phyloP scores from a whole-genome alignment of 2,113 vertebrate genomes.

The Macrotis lagotis region DNA sequence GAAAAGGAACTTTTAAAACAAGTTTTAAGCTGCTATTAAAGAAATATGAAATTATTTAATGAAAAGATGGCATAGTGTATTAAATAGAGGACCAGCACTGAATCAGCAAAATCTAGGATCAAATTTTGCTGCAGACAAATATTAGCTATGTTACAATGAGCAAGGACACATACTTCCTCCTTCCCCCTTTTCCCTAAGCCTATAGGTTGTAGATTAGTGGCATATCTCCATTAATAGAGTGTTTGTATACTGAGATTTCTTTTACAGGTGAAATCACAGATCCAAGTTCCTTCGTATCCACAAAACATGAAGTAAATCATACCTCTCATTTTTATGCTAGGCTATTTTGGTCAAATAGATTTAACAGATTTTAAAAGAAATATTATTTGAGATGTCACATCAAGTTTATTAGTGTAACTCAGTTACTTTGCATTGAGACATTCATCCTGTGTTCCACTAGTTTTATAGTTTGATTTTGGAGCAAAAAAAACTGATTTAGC shows the following conservation, averaged over 20 bases:
- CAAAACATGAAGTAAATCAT: not conserved
- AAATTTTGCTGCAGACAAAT: not conserved
- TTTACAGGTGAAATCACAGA: not conserved
- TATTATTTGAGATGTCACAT: not conserved
- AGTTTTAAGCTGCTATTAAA: not conserved
- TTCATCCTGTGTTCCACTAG: constrained; percentile 5
- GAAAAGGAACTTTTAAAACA: not conserved
- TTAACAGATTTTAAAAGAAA: not conserved
- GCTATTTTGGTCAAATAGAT: not conserved
- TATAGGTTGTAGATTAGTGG: not conserved
- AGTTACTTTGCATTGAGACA: not conserved
- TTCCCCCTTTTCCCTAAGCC: not conserved
- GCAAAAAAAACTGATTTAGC: constrained; percentile 15
- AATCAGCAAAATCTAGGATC: not conserved
- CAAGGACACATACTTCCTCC: not conserved
- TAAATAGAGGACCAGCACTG: not conserved
- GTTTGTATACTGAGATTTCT: not conserved
- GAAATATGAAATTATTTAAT: not conserved
- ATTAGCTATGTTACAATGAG: not conserved
- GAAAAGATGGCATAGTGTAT: not conserved
- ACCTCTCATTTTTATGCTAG: not conserved
- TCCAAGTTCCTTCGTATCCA: not conserved
- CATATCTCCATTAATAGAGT: not conserved
- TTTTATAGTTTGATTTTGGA: constrained; percentile 8
- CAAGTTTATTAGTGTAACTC: not conserved